Evolutionary conservation across 2,888 invertebrate genomes (phyloP), one percentile per base, ranked within the genome.

Genomic region (Nipponacmea schrenckii): DNA sequence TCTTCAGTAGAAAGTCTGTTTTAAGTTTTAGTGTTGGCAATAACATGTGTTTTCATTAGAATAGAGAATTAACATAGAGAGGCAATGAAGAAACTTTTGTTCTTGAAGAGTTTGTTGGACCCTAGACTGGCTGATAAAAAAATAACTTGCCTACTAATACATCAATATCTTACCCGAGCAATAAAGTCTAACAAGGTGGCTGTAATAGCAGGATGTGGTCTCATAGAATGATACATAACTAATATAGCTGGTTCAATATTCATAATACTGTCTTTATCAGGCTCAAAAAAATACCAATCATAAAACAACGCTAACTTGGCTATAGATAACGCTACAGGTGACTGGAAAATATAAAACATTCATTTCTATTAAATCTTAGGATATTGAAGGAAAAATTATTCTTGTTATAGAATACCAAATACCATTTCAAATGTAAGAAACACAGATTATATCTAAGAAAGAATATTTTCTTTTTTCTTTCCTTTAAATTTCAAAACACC

Each of bases 251-350:
- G 96, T 90, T 96, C 91, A 81, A 96, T 96, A 89, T 96, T 96
- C 96, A 96, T 96, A 77, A 96, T 96, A 88, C 95, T 96, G 89
- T 96, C 96, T 87, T 94, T 94, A 80, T 94, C 94, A 26, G 94
- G 92, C 83, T 96, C 96, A 90, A 94, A 97, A 85, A 96, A 94
- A 63, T 96, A 90, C 96, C 96, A 97, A 89, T 97, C 97, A 89
- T 95, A 96, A 89, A 97, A 96, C 66, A 97, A 91, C 20, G 96
- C 95, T 72, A 96, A 90, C 90, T 96, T 97, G 64, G 96, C 95
- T 91, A 96, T 96, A 68, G 95, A 94, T 72, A 95, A 94, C 64
- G 95, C 95, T 48, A 95, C 95, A 86, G 93, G 94, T 64, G 95
- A 95, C 87, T 88, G 83, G 65, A 82, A 82, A 46, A 46, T 50